These are phyloP conservation scores for Metridium senile DNA, from an alignment of 92 coral and sea anemone species.

Conservation along the genomic window DNA sequence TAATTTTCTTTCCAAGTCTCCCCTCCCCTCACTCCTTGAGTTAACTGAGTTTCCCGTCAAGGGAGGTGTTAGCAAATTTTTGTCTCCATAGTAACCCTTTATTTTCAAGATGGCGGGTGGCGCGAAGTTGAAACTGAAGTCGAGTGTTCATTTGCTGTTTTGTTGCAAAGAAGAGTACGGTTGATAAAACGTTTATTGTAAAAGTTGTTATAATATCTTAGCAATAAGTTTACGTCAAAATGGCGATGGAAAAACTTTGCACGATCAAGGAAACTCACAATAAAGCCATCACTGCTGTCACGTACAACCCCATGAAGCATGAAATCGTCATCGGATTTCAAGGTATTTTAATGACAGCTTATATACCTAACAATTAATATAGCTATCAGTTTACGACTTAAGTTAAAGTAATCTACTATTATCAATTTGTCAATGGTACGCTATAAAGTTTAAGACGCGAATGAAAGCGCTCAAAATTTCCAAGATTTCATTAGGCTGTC, in stretches of 20 bases:
- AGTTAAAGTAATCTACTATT: no score
- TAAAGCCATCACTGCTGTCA: constrained; percentile 85
- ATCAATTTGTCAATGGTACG: no score
- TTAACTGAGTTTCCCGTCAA: no score
- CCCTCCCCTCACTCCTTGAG: no score
- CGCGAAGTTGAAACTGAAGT: constrained; percentile 51
- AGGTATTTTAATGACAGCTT: constrained; percentile 54
- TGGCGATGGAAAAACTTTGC: constrained; percentile 98
- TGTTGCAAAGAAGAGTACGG: neutral
- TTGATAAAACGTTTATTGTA: neutral
- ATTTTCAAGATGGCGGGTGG: constrained; percentile 48
- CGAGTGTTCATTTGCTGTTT: constrained; percentile 38
- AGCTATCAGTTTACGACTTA: neutral
- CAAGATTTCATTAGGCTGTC: neutral
- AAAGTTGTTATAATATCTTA: neutral
- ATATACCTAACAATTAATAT: neutral
- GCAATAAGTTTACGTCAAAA: constrained; percentile 15
- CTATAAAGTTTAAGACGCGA: no score
- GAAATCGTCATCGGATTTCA: constrained; percentile 94
- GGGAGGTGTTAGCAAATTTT: no score
- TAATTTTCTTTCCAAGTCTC: no score
- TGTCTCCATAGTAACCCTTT: constrained; percentile 29
- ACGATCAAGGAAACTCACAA: constrained; percentile 90
- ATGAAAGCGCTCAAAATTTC: neutral
- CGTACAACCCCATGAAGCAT: constrained; percentile 97